A percentile compares a stretch with the other conserved stretches of the same genome.
Evolutionary conservation across 2,797 vertebrate genomes (phyloP).

Genomic region (Sebastes nivosus): DNA sequence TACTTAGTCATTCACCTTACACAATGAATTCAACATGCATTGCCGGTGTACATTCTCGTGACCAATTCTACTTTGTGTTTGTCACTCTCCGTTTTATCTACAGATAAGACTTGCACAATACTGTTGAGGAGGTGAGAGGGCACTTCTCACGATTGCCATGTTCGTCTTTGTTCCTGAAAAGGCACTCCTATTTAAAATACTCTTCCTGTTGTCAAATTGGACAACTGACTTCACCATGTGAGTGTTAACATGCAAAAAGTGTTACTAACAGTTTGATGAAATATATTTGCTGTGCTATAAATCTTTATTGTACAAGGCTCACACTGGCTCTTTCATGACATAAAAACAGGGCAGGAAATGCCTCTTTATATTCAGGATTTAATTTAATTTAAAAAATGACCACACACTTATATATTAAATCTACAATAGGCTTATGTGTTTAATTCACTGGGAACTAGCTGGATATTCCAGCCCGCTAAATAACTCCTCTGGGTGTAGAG

Average conservation of each 20-base stretch:
- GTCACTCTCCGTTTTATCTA: constrained; percentile 10
- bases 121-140: background rate
- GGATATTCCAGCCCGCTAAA: constrained; percentile 12
- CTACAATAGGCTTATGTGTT: background rate
- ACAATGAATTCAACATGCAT: background rate
- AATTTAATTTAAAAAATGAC: background rate
- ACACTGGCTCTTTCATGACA: background rate
- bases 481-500: background rate
- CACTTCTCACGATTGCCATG: background rate
- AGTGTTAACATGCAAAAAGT: background rate
- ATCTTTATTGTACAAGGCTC: background rate
- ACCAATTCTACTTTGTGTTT: background rate
- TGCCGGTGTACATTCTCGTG: background rate
- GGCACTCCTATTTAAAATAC: background rate
- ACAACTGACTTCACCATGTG: background rate
- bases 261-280: background rate
- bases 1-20: background rate
- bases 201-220: background rate
- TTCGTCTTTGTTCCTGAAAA: background rate
- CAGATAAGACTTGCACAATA: constrained; percentile 20
- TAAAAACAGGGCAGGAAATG: background rate
- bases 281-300: background rate
- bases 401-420: background rate
- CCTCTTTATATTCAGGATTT: background rate
- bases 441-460: background rate